phyloP scores from a whole-genome alignment of 2,888 invertebrate species.

The Drosophila dives region DNA sequence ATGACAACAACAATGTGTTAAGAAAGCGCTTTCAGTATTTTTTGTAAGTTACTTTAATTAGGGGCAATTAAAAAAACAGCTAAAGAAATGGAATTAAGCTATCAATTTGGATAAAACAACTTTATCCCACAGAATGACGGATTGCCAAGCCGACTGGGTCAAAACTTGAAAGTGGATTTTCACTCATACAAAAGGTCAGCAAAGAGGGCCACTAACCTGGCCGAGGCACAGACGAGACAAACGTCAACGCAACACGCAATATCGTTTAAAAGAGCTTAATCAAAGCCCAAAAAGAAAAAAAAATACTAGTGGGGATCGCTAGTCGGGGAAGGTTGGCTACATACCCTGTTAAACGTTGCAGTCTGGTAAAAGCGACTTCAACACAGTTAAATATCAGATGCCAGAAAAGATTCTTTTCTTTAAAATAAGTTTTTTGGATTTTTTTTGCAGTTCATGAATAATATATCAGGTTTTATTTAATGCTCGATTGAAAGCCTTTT shows the following conservation, averaged over 20 bases:
- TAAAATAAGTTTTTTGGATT: too few relatives aligned
- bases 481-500: background rate
- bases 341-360: background rate
- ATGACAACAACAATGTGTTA: constrained; percentile 16
- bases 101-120: constrained; percentile 31
- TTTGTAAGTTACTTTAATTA: constrained; percentile 41
- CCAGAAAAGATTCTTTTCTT: too few relatives aligned
- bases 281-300: constrained; percentile 22
- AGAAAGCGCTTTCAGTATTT: constrained; percentile 22
- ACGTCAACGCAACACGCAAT: constrained; percentile 50
- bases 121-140: background rate
- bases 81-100: constrained; percentile 35
- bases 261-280: constrained; percentile 49
- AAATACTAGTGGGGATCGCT: background rate
- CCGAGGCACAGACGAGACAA: background rate
- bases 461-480: too few relatives aligned
- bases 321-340: background rate
- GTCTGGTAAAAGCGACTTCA: background rate
- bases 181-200: constrained; percentile 32
- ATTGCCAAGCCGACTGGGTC: constrained; percentile 39
- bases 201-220: constrained; percentile 16
- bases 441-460: too few relatives aligned
- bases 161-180: constrained; percentile 36
- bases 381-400: background rate
- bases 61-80: constrained; percentile 28